Base-by-base conservation (phyloP, 1,140 invertebrate species). In the Eulimnadia texana region DNA sequence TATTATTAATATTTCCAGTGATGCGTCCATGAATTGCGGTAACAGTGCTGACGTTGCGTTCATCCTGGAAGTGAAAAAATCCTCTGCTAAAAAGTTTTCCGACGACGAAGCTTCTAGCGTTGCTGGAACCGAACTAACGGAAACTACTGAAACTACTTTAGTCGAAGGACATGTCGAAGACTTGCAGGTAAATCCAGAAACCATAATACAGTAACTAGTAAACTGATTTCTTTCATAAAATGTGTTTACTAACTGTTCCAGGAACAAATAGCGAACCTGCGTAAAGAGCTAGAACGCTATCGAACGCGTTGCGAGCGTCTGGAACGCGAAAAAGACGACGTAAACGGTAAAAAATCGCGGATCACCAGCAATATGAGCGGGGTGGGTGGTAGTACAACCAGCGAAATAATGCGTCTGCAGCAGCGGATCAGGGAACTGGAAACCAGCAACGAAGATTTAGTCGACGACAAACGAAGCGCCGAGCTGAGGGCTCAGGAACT, bases 261-360 rank as follows among this genome's bases (percentile, higher is more conserved):
- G 50, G 62, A 63, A 3, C 62, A 63, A 25, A 63, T 64, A n/a
- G 20, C 33, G 2, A 57, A 22, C 11, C 59, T 61, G 25, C 86
- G 72, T 69, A 84, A 69, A 62, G 68, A 76, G 63, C 63, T 72
- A n/a, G 71, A 74, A 51, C 79, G 75, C 50, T 71, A 90, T 33
- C 81, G 79, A 69, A 71, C 73, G 50, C 82, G 86, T 65, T 68
- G 84, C 64, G 79, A 82, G 67, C 73, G 79, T 16, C 69, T 77
- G 1, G 89, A 93, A 72, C 83, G 85, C 60, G 89, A 93, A 69
- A 93, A 93, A 68, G 88, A 84, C 68, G 89, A 93, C 66, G 84
- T 93, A 64, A 63, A 65, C 20, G 68, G 69, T 51, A 69, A 72
- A 29, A 61, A 61, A 54, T 53, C 50, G 25, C 60, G 60, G 16